These are phyloP conservation scores for Sebastes nivosus DNA, from an alignment of 2,797 vertebrate genomes.

Conservation along the genomic window DNA sequence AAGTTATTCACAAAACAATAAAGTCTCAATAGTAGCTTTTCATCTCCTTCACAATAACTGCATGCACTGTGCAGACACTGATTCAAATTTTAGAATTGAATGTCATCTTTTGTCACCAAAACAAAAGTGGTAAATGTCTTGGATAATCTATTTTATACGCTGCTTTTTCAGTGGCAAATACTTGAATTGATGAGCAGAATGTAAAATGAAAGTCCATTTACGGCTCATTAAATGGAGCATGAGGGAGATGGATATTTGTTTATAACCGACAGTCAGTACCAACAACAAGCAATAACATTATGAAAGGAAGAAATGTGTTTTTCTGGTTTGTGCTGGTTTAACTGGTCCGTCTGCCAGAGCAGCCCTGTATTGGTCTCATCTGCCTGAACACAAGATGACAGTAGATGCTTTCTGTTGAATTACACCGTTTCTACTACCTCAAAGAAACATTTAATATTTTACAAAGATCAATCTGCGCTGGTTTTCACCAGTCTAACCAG, in stretches of 20 bases:
- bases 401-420: background rate
- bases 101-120: constrained; percentile 18
- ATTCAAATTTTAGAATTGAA: constrained; percentile 36
- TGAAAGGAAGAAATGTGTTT: too few relatives aligned
- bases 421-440: background rate
- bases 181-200: constrained; percentile 19
- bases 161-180: background rate
- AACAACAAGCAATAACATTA: background rate
- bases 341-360: background rate
- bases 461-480: background rate
- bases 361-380: background rate
- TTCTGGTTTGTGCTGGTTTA: background rate
- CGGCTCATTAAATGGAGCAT: constrained; percentile 19
- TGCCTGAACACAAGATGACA: background rate
- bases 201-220: constrained; percentile 12
- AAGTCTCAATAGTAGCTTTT: constrained; percentile 3
- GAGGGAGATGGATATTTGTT: constrained; percentile 10
- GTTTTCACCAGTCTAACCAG: background rate
- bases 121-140: constrained; percentile 24
- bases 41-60: constrained; percentile 1
- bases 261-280: background rate
- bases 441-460: background rate
- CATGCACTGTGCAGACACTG: constrained; percentile 18
- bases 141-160: constrained; percentile 7
- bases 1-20: background rate